Evolutionary conservation across 1,140 invertebrate species (phyloP), one percentile per base, ranked within the genome.

Genomic region (Heliconius himera): DNA sequence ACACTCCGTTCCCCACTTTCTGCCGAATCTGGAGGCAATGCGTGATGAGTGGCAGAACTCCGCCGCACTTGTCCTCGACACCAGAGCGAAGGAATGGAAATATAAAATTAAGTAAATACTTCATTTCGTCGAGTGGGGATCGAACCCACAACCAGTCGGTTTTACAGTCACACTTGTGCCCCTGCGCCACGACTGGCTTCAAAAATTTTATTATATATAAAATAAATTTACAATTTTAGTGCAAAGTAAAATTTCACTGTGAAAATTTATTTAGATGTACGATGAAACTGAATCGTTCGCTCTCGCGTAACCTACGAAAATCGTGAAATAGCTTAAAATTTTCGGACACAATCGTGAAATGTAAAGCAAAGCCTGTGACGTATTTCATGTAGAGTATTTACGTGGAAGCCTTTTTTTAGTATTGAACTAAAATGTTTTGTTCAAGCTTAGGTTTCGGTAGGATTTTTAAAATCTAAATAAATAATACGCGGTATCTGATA

Each of bases 361-460:
- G 79, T 75, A 78, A 78, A 80, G 77, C 84, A 80, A 75, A 82
- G 81, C 81, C 78, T 74, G 84, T 84, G 84, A 84, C 82, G 81
- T 77, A 84, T 84, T 85, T 83, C 76, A 83, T 78, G 81, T 82
- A 75, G 77, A 82, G 82, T 83, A 83, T 85, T 83, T 82, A 82
- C 80, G 78, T 82, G 70, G 77, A 76, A 73, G 56, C 74, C 82
- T 85, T 84, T 85, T 83, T 72, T 66, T 66, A 66, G 74, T 41
- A 73, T 77, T 82, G 80, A 83, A 83, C 84, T 83, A 85, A 82
- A 83, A 84, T 85, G 81, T 85, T 85, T 83, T 81, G 82, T 83
- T 80, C 76, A 70, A 75, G 84, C 80, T 83, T 85, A 85, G 84
- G 77, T 82, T 85, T 79, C 75, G 77, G 82, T 82, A 82, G 74